These are phyloP conservation scores for Acanthochromis polyacanthus DNA, from an alignment of 2,113 vertebrate species.

Conservation along the genomic window DNA sequence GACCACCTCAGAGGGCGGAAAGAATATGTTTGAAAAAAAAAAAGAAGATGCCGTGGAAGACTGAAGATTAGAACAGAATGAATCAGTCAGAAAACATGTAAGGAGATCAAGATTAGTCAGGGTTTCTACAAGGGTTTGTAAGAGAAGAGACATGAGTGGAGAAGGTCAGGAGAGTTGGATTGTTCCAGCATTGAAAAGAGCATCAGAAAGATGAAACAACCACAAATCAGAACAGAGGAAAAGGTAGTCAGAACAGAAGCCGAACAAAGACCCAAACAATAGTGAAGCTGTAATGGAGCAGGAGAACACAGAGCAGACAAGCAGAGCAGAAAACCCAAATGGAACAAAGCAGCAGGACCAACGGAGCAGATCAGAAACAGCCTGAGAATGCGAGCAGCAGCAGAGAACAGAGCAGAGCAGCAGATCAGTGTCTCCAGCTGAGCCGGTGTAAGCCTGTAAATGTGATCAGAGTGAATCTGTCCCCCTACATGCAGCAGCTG, in stretches of 20 bases:
- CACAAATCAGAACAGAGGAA: conserved; percentile 7
- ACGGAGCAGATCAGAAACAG: background rate
- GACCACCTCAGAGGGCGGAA: conserved; percentile 28
- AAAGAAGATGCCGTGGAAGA: background rate
- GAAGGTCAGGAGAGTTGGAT: conserved; percentile 15
- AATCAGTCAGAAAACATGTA: background rate
- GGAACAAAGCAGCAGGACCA: background rate
- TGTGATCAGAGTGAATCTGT: conserved; percentile 68
- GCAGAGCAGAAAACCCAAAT: background rate
- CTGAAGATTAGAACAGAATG: background rate
- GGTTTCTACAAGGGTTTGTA: background rate
- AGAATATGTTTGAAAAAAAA: background rate
- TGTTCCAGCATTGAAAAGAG: background rate
- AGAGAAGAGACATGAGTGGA: background rate
- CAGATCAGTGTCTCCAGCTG: conserved; percentile 57
- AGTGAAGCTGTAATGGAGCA: background rate
- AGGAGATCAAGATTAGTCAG: background rate
- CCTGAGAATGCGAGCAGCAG: background rate
- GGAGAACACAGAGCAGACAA: background rate
- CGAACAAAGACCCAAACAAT: background rate
- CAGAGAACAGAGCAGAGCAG: conserved; percentile 37
- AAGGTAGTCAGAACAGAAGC: background rate
- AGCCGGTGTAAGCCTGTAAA: conserved; percentile 67
- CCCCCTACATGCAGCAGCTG: conserved; percentile 66
- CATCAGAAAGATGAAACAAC: conserved; percentile 14